Percentiles rank a stretch among this genome's conserved stretches.
Evolutionary conservation across 2,888 invertebrate genomes (phyloP).

Genomic region (Nasonovia ribisnigri): DNA sequence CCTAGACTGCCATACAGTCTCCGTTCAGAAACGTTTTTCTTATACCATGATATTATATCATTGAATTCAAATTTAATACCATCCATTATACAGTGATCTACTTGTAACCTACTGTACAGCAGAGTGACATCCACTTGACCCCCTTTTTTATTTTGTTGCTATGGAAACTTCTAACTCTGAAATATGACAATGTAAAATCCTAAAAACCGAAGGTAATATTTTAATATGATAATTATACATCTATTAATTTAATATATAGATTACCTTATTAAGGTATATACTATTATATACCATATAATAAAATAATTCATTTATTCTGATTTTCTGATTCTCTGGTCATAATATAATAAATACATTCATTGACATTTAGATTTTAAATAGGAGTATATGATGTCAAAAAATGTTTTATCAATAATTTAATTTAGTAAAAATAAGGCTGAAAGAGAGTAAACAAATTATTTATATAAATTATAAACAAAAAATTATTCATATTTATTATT

Average conservation of each 20-base stretch:
- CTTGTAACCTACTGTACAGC: no score
- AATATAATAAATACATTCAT: neutral
- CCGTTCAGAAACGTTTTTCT: no score
- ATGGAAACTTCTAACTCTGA: neutral
- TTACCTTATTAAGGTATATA: neutral
- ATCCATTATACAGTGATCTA: no score
- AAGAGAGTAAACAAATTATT: neutral
- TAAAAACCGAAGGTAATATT: neutral
- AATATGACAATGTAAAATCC: neutral
- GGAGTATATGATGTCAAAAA: neutral
- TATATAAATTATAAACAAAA: neutral
- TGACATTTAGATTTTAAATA: neutral
- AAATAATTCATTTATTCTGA: neutral
- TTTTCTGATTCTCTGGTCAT: neutral
- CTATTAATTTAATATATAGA: neutral
- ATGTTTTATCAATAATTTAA: neutral
- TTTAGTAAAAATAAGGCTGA: neutral
- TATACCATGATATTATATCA: no score
- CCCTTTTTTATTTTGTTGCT: constrained; percentile 15
- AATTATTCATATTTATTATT: neutral
- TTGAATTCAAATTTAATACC: no score
- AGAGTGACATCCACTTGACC: no score
- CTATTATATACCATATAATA: neutral
- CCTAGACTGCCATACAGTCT: no score
- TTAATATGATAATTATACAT: neutral